phyloP scores from a whole-genome alignment of 2,113 vertebrate species.

The Saimiri boliviensis region DNA sequence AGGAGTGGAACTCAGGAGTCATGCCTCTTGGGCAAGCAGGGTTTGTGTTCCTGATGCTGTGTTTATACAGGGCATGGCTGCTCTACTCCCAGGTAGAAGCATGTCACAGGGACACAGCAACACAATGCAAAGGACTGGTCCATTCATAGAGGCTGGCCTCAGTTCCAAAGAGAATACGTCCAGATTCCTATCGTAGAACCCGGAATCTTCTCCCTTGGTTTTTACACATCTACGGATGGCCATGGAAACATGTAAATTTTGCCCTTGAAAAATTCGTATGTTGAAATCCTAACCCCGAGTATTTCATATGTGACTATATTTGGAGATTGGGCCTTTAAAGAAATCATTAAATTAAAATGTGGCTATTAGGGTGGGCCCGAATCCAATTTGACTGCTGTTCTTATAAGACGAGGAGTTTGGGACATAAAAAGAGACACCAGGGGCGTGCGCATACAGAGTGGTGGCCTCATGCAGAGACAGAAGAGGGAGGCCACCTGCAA shows the following conservation, averaged over 20 bases:
- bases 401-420: not conserved
- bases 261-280: not conserved
- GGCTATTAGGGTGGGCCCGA: not conserved
- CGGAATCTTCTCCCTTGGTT: not conserved
- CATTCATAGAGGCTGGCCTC: not conserved
- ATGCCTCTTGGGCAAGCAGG: not conserved
- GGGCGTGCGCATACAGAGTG: accelerated
- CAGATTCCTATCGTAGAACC: not conserved
- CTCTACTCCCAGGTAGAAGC: no score
- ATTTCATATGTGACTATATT: not conserved
- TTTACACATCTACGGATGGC: not conserved
- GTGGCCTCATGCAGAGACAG: accelerated
- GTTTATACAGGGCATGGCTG: not conserved
- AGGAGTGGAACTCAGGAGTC: not conserved
- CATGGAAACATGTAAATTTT: not conserved
- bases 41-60: not conserved
- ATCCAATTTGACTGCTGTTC: not conserved
- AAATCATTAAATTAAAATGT: not conserved
- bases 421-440: not conserved
- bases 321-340: not conserved
- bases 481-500: not conserved
- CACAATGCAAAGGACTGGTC: not conserved
- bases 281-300: not conserved
- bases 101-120: not conserved
- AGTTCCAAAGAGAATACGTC: not conserved